Evolutionary conservation across 2,113 vertebrate species (phyloP).

Genomic region (Axis porcinus): DNA sequence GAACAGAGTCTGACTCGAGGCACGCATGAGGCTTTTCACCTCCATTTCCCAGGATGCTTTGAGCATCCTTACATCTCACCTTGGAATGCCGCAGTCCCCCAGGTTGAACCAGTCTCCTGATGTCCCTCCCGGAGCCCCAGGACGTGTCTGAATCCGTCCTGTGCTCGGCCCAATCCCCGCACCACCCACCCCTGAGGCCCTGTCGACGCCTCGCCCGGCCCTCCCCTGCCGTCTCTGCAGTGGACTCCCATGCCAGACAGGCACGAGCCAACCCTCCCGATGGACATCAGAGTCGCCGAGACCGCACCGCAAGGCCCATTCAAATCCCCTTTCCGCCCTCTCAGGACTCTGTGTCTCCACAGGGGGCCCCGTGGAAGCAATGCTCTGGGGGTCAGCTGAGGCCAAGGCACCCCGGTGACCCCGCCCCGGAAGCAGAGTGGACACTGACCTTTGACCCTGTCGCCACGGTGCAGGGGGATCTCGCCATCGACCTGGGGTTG

Average conservation of each 20-base stretch:
- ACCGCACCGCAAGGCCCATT: accelerated
- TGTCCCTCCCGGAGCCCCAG: accelerated
- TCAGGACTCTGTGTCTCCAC: accelerated
- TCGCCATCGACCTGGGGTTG: slow-evolving; percentile 93
- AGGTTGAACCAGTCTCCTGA: neutral
- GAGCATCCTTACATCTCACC: neutral
- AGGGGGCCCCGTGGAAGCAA: accelerated
- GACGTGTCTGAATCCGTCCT: accelerated
- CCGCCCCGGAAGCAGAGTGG: neutral
- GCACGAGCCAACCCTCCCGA: accelerated
- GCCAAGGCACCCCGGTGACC: accelerated
- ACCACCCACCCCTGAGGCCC: neutral
- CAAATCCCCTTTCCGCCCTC: neutral
- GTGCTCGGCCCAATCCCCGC: accelerated
- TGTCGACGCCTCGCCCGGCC: accelerated
- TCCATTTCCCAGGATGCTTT: neutral
- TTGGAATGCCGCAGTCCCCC: accelerated
- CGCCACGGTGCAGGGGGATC: slow-evolving; percentile 92
- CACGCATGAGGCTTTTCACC: accelerated
- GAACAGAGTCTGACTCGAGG: neutral
- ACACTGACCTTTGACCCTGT: slow-evolving; percentile 94
- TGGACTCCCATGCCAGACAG: accelerated
- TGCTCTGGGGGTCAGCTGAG: accelerated
- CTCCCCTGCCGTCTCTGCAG: accelerated
- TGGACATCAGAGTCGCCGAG: accelerated